These are phyloP conservation scores for Laspeyria flexula DNA, from an alignment of 2,888 invertebrate genomes.

Conservation along the genomic window DNA sequence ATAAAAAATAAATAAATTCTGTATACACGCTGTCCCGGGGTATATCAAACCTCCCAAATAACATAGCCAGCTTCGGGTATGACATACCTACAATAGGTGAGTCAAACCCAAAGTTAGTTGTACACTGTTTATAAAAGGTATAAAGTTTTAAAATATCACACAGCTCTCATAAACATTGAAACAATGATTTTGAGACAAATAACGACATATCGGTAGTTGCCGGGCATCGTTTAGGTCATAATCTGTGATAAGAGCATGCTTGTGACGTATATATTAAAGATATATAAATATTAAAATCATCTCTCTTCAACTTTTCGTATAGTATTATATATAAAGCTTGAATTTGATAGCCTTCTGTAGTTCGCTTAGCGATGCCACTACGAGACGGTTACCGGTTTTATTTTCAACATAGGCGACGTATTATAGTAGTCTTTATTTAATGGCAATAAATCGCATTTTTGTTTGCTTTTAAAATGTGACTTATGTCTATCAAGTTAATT, in stretches of 20 bases:
- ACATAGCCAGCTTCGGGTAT: neutral
- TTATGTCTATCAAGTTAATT: no score
- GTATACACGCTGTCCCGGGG: no score
- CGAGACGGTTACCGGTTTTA: slow-evolving; percentile 25
- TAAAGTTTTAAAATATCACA: slow-evolving; percentile 22
- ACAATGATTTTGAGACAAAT: slow-evolving; percentile 50
- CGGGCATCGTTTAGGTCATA: slow-evolving; percentile 72
- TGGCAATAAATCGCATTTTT: neutral
- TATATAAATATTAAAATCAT: slow-evolving; percentile 40
- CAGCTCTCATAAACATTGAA: slow-evolving; percentile 28
- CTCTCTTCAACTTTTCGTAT: slow-evolving; percentile 63
- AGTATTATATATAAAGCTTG: slow-evolving; percentile 68
- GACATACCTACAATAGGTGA: neutral
- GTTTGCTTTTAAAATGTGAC: neutral
- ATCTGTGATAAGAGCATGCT: slow-evolving; percentile 84
- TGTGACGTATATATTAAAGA: slow-evolving; percentile 72
- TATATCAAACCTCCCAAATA: no score
- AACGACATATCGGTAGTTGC: slow-evolving; percentile 78
- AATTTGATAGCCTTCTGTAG: slow-evolving; percentile 83
- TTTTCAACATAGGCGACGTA: neutral
- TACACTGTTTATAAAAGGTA: no score
- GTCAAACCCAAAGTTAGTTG: no score
- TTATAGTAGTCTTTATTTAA: neutral
- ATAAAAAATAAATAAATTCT: no score
- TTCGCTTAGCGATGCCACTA: slow-evolving; percentile 75